A percentile compares a stretch with the other conserved stretches of the same genome.
Evolutionary conservation across 2,113 vertebrate genomes (phyloP).

Genomic region (Pollachius pollachius): DNA sequence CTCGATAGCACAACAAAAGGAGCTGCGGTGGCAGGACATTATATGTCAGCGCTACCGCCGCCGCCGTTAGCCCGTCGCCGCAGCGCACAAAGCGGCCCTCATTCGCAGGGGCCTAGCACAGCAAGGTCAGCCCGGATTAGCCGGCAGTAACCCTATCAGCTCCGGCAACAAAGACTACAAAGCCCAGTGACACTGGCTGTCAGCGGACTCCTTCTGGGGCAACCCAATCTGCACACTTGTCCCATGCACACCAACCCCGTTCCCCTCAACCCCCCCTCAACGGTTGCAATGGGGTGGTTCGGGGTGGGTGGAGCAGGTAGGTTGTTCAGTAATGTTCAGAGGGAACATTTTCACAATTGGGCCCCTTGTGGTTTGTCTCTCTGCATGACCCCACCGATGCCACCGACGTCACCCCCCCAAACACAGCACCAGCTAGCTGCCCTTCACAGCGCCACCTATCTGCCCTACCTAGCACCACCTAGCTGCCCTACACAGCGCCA

Average conservation of each 20-base stretch:
- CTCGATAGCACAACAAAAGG: slow-evolving; percentile 79
- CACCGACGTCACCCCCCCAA: too few species aligned
- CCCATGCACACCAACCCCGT: slow-evolving; percentile 33
- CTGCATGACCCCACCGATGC: too few species aligned
- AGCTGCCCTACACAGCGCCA: too few species aligned
- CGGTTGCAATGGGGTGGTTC: too few species aligned
- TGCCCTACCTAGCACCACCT: too few species aligned
- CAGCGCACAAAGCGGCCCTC: slow-evolving; percentile 80
- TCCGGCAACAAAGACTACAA: slow-evolving; percentile 77
- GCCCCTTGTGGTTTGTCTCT: too few species aligned
- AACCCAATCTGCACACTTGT: slow-evolving; percentile 73
- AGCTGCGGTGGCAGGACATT: slow-evolving; percentile 72
- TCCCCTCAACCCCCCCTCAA: slow-evolving; percentile 31
- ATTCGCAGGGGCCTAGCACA: slow-evolving; percentile 69
- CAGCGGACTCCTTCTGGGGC: slow-evolving; percentile 75
- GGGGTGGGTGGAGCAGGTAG: too few species aligned
- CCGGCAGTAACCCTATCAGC: slow-evolving; percentile 80
- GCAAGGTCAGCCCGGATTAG: slow-evolving; percentile 81
- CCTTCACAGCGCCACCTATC: too few species aligned
- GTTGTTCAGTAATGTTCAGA: too few species aligned
- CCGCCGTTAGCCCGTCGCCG: slow-evolving; percentile 74
- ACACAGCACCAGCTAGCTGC: too few species aligned
- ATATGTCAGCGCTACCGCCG: slow-evolving; percentile 74
- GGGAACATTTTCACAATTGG: too few species aligned
- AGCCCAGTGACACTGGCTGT: slow-evolving; percentile 80